Conservation (phyloP, 2,797 vertebrate genomes). For the Urophycis tenuis region DNA sequence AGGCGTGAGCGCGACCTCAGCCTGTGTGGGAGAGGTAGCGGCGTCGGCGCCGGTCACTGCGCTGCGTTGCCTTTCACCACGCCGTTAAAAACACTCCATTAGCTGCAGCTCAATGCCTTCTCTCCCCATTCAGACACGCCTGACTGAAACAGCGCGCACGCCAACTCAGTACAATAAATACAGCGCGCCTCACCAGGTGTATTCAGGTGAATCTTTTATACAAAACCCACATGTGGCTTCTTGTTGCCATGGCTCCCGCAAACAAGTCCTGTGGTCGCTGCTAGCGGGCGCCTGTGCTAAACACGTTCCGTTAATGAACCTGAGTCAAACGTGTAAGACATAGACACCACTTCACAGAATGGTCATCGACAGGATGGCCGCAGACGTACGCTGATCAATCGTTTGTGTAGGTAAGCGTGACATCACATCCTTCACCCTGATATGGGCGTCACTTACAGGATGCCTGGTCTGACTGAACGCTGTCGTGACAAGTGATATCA, state of each 20-base stretch:
- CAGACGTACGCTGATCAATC: not conserved
- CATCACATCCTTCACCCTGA: not conserved
- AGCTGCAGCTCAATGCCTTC: not conserved
- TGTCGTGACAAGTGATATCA: too few species aligned
- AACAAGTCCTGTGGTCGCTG: not conserved
- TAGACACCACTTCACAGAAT: not conserved
- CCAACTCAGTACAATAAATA: not conserved
- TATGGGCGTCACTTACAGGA: not conserved
- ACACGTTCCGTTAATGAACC: not conserved
- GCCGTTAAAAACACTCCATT: not conserved
- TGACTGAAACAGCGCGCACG: too few species aligned
- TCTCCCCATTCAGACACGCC: not conserved
- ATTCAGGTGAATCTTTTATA: not conserved
- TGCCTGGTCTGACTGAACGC: too few species aligned
- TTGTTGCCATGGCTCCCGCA: not conserved
- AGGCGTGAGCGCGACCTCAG: not conserved
- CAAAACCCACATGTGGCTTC: not conserved
- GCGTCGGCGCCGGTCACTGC: too few species aligned
- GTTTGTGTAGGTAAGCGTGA: not conserved
- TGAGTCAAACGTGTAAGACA: not conserved
- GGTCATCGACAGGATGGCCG: not conserved
- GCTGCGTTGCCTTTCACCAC: not conserved
- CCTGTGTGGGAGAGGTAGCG: too few species aligned
- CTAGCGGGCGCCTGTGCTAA: not conserved
- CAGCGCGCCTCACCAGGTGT: not conserved